These are phyloP conservation scores for Orthosia cruda DNA, from an alignment of 2,888 invertebrate genomes.

Conservation along the genomic window DNA sequence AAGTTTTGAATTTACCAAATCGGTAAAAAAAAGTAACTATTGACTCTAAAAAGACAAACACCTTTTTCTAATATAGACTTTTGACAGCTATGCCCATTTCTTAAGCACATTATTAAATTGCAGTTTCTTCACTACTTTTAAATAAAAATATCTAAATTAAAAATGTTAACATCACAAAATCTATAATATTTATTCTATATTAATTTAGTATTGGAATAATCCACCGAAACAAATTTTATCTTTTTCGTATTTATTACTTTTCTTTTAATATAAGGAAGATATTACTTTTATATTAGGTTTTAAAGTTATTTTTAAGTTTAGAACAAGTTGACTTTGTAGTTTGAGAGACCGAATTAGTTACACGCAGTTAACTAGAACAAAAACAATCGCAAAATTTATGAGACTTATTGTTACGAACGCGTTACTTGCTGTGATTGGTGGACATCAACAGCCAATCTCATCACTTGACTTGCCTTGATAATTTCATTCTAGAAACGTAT, in stretches of 20 bases:
- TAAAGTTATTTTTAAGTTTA: slow-evolving; percentile 38
- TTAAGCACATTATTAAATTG: too few relatives aligned
- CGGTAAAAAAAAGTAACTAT: background rate
- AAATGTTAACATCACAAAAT: slow-evolving; percentile 46
- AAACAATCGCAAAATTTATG: background rate
- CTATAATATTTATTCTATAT: slow-evolving; percentile 15
- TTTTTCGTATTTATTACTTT: slow-evolving; percentile 58
- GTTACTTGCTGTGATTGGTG: background rate
- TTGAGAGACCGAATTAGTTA: background rate
- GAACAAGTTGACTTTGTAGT: slow-evolving; percentile 34
- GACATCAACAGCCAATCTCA: background rate
- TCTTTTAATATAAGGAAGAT: slow-evolving; percentile 26
- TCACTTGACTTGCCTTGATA: background rate
- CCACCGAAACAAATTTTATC: slow-evolving; percentile 56
- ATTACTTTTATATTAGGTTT: slow-evolving; percentile 41
- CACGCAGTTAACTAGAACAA: background rate
- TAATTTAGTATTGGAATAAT: slow-evolving; percentile 57
- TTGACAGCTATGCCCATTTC: background rate
- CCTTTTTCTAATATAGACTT: background rate
- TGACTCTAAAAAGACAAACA: background rate
- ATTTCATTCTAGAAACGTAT: background rate
- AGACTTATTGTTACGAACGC: background rate
- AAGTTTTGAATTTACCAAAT: background rate
- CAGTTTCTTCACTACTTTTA: background rate
- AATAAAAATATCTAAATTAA: background rate